Base-by-base conservation (phyloP, 2,797 vertebrate genomes). In the Morus bassanus region DNA sequence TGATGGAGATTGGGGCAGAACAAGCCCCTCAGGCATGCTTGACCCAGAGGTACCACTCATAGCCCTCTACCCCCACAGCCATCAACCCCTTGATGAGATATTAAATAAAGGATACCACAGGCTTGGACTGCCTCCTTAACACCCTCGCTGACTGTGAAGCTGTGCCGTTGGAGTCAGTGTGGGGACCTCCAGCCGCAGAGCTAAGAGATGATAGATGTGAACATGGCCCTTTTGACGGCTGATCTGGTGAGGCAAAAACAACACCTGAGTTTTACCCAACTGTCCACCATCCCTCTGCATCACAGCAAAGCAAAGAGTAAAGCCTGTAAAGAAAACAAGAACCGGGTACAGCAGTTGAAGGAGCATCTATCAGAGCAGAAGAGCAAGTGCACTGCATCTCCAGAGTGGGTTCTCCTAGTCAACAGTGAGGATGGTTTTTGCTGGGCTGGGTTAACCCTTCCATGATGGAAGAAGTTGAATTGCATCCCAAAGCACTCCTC, bases 41-140 rank as follows among this genome's bases (percentile, higher is more conserved):
- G 0, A 74, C 45, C 31, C 50, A 80, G 35, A 50, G 64, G 30
- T 59, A 74, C 18, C 13, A 53, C 31, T 41, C 64, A 30, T 4
- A 48, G 4, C 35, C 33, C 75, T 74, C 50, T 33, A 18, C 19
- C 57, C 85, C 48, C 21, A 2, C 30, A 80, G 63, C 35, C 65
- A 57, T 2, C 56, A 75, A 80, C 43, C 70, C 86, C 80, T 61
- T 2, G 19, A 41, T 3, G 33, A 82, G 56, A 57, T 8, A 4
- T 45, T 54, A 59, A 63, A 69, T 12, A 41, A 75, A 91, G 93
- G 95, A 70, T 98, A 99, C 99, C 99, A 95, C 98, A 75, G 98
- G 94, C 98, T 99, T 99, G 93, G 99, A 99, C 80, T 99, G 99
- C 88, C 98, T 98, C 46, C 97, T 98, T 83, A 99, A 96, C 67